Conservation (phyloP, 2,113 vertebrate genomes). For the Proteles cristata region DNA sequence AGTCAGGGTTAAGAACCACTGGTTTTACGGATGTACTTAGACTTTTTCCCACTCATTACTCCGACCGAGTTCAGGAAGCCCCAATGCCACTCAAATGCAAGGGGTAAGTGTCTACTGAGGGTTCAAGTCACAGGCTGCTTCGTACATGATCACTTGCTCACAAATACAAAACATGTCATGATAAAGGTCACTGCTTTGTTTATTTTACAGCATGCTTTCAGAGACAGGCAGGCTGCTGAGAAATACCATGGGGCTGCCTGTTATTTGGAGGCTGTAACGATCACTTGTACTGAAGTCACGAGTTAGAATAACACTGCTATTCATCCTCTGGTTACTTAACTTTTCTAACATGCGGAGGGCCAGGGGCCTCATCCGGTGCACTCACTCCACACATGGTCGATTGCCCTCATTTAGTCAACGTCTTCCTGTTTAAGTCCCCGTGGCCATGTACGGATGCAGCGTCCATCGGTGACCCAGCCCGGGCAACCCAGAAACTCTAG, state of each 20-base stretch:
- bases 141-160: neutral
- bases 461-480: no score
- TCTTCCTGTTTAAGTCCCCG: no score
- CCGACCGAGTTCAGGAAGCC: neutral
- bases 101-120: neutral
- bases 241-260: neutral
- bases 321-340: no score
- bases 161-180: neutral
- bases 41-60: neutral
- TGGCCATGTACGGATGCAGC: neutral
- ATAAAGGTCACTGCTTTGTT: neutral
- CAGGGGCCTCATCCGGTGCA: accelerated
- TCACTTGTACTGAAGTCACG: neutral
- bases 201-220: neutral
- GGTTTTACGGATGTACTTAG: neutral
- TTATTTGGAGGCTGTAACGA: neutral
- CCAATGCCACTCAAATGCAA: neutral
- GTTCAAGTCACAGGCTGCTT: neutral
- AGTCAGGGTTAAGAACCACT: neutral
- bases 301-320: no score
- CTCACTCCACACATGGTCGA: neutral
- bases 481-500: no score
- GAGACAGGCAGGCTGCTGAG: neutral
- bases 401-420: neutral
- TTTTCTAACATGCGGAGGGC: neutral